Base-by-base conservation (phyloP, 2,113 vertebrate genomes). In the Thinocorus orbignyianus region DNA sequence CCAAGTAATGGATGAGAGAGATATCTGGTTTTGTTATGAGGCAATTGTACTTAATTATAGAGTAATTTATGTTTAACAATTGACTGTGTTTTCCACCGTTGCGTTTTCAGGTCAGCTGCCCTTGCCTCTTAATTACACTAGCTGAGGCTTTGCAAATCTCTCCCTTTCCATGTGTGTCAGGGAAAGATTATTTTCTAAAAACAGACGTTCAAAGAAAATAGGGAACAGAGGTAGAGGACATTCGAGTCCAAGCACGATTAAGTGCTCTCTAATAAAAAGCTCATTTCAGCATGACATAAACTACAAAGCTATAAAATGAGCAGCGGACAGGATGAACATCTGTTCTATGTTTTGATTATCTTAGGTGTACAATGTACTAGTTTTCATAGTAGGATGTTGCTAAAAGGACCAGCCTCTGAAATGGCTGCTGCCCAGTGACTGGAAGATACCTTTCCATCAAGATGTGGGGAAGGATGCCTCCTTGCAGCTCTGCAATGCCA, bases 201-300 rank as follows among this genome's bases (percentile, higher is more conserved):
- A 64, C 42, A 88, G 55, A 79, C 10, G 0, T 81, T 83, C 70
- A 82, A 84, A 95, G 94, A 84, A 92, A 86, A 93, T 19, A 85
- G 61, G n/a, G 76, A 91, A 83, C 77, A 81, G 88, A 76, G n/a
- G 64, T 44, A 94, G 66, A 84, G 83, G 17, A 42, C 10, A 42
- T 90, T 82, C 2, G 30, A 85, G 60, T 70, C 77, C 81, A 88
- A 79, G 77, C 28, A 76, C 1, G 2, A 87, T 92, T 73, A 86
- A 81, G 69, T 93, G 78, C 90, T 82, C 35, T 71, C 74, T 93
- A 85, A 92, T 91, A 93, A 95, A 93, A 91, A 94, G 33, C 62
- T 95, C 68, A 80, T 52, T 79, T 95, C 64, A 46, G 88, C 77
- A 94, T 92, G 88, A 65, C 57, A 64, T 90, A 90, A 94, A 92